Evolutionary conservation across 2,888 invertebrate genomes (phyloP).

Genomic region (Eumacrocentrus americanus): DNA sequence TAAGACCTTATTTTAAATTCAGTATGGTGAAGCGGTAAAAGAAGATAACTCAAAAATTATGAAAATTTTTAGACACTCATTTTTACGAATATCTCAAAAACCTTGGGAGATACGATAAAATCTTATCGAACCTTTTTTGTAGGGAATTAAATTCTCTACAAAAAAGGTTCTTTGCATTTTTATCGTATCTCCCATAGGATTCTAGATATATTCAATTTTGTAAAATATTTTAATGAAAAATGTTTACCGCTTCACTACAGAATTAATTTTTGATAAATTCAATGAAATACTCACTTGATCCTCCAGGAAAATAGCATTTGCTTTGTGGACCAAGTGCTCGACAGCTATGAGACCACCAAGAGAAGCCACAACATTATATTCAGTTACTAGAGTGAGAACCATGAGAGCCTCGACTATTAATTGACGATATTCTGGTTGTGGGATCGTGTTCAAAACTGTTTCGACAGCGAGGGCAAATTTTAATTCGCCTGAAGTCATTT

Average conservation of each 20-base stretch:
- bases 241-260: conserved; percentile 60
- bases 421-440: conserved; percentile 97
- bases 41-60: too few relatives aligned
- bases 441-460: conserved; percentile 94
- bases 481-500: conserved; percentile 98
- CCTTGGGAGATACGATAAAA: too few relatives aligned
- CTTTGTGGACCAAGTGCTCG: conserved; percentile 90
- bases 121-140: too few relatives aligned
- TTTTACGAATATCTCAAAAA: too few relatives aligned
- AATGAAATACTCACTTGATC: conserved; percentile 78
- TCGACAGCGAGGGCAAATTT: conserved; percentile 98
- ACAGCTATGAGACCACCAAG: conserved; percentile 84
- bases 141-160: too few relatives aligned
- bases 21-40: too few relatives aligned
- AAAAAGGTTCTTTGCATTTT: too few relatives aligned
- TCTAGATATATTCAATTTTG: too few relatives aligned
- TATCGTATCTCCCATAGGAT: too few relatives aligned
- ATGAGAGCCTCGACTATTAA: conserved; percentile 96
- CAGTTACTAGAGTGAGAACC: conserved; percentile 90
- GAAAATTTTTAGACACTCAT: too few relatives aligned
- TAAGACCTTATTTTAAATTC: too few relatives aligned
- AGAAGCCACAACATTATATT: conserved; percentile 79
- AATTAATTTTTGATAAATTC: neutral
- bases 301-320: conserved; percentile 92
- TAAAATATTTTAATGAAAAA: neutral